These are phyloP conservation scores for Onthophagus sagittarius DNA, from an alignment of 2,888 invertebrate genomes.

Conservation along the genomic window DNA sequence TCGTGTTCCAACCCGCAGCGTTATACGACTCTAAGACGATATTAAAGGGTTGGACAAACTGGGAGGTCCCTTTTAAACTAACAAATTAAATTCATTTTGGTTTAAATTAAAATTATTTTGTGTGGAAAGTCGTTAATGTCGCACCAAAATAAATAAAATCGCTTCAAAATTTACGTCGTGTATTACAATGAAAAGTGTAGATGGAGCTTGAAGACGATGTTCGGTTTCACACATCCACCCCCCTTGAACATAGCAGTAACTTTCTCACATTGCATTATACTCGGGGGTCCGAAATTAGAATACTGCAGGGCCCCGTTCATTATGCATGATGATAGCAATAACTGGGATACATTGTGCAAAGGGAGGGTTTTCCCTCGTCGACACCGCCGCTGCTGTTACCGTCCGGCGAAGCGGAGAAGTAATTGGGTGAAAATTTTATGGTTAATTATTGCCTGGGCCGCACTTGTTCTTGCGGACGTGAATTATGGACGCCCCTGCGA, in stretches of 20 bases:
- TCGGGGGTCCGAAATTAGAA: conserved; percentile 10
- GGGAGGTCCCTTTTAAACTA: not conserved
- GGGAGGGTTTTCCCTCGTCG: not conserved
- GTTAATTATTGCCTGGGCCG: conserved; percentile 10
- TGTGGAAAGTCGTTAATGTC: not conserved
- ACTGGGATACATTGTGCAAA: conserved; percentile 12
- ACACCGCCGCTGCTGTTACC: not conserved
- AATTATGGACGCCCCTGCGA: conserved; percentile 5
- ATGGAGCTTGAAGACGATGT: not conserved
- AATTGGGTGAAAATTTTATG: conserved; percentile 14
- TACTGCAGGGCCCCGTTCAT: conserved; percentile 12
- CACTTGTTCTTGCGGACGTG: conserved; percentile 1
- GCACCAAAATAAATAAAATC: not conserved
- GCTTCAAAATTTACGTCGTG: not conserved
- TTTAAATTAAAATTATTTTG: no score
- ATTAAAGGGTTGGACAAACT: not conserved
- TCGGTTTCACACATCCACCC: not conserved
- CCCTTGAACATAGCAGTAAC: not conserved
- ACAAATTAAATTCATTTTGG: no score
- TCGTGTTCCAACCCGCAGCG: not conserved
- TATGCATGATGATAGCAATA: conserved; percentile 12
- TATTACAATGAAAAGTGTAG: not conserved
- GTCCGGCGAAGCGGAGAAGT: not conserved
- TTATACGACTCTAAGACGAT: not conserved
- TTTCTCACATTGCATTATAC: conserved; percentile 13